These are phyloP conservation scores for Koerneria pararmatus DNA, from an alignment of 2,888 invertebrate species.

Conservation along the genomic window DNA sequence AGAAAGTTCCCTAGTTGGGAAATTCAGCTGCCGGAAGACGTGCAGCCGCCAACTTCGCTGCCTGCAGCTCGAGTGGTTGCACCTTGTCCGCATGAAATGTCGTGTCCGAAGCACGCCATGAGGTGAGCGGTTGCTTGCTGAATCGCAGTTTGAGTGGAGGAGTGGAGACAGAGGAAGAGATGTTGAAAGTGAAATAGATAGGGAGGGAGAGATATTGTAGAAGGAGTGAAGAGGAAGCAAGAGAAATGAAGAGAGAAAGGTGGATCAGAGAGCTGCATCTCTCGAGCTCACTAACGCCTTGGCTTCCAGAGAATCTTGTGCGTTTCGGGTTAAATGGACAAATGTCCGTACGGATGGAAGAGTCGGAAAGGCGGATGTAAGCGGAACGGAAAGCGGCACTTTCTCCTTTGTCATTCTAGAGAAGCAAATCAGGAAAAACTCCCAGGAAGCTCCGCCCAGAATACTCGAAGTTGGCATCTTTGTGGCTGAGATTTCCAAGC, in stretches of 20 bases:
- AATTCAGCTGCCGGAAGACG: slow-evolving; percentile 31
- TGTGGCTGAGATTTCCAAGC: neutral
- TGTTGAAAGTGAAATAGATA: too few relatives aligned
- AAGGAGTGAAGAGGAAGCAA: too few relatives aligned
- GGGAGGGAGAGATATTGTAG: too few relatives aligned
- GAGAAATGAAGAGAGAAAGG: too few relatives aligned
- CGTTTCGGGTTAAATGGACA: slow-evolving; percentile 40
- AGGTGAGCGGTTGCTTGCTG: slow-evolving; percentile 17
- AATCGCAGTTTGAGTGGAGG: too few relatives aligned
- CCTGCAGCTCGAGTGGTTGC: slow-evolving; percentile 53
- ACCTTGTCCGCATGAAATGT: slow-evolving; percentile 77
- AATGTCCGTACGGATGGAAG: slow-evolving; percentile 50
- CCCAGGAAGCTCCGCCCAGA: slow-evolving; percentile 27
- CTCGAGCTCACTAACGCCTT: too few relatives aligned
- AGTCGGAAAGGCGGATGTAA: slow-evolving; percentile 13
- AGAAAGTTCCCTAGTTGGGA: slow-evolving; percentile 7
- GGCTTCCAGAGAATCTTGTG: slow-evolving; percentile 35
- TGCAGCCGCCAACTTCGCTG: slow-evolving; percentile 45
- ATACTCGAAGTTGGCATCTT: slow-evolving; percentile 28
- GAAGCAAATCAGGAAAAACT: slow-evolving; percentile 67
- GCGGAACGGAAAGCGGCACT: slow-evolving; percentile 62
- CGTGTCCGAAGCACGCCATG: slow-evolving; percentile 68
- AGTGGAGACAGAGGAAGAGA: too few relatives aligned
- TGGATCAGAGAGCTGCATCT: too few relatives aligned
- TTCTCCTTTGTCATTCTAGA: slow-evolving; percentile 78